A percentile compares a stretch with the other conserved stretches of the same genome.
These are phyloP conservation scores for Myopa testacea DNA, from an alignment of 2,888 invertebrate species.

Conservation along the genomic window DNA sequence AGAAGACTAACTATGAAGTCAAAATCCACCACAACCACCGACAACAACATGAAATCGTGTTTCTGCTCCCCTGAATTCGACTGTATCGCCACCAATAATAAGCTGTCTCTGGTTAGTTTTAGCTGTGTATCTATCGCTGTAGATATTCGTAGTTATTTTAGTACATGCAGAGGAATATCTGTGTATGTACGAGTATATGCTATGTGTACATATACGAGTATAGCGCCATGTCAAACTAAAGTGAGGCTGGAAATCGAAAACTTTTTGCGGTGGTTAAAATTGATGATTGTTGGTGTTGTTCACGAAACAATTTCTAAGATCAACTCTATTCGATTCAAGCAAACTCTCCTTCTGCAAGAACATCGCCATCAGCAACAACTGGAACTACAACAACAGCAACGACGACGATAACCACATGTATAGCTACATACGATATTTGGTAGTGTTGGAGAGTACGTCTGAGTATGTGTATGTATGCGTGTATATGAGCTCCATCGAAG, in stretches of 20 bases:
- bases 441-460: too few relatives aligned
- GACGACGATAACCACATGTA: too few relatives aligned
- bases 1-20: not conserved
- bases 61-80: not conserved
- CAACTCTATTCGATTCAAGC: not conserved
- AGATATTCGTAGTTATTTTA: not conserved
- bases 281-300: constrained; percentile 25
- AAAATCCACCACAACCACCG: not conserved
- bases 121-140: not conserved
- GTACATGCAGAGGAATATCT: too few relatives aligned
- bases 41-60: not conserved
- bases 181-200: not conserved
- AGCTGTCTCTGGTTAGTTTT: not conserved
- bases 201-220: not conserved
- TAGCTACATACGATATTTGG: too few relatives aligned
- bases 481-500: too few relatives aligned
- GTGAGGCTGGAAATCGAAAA: constrained; percentile 24
- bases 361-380: too few relatives aligned
- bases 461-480: too few relatives aligned
- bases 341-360: too few relatives aligned
- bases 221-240: not conserved
- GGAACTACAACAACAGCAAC: too few relatives aligned
- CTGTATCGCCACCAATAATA: not conserved
- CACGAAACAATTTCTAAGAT: not conserved
- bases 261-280: constrained; percentile 35